Evolutionary conservation across 2,888 invertebrate genomes (phyloP), one percentile per base, ranked within the genome.

Genomic region (Polyploca ridens): DNA sequence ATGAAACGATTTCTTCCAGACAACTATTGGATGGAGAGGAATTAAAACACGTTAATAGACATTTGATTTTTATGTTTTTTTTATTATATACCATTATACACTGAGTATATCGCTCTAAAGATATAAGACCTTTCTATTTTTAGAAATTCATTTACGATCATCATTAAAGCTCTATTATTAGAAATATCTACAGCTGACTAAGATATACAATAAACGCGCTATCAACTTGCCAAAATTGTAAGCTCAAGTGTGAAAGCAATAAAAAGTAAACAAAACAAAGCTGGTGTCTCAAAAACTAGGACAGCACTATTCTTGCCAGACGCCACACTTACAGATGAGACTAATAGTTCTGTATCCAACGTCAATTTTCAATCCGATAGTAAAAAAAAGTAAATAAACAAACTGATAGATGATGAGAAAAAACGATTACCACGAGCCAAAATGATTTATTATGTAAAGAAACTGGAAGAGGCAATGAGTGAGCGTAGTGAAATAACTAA

Each of bases 341-440:
- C 81, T 73, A 82, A 83, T 84, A 75, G 76, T 74, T 74, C 75
- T 72, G 80, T 76, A 84, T 82, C 81, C 71, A 76, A 79, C 79
- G 81, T 84, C 81, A 82, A 85, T 87, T 86, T 83, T 77, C 76
- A 79, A 73, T 78, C 74, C 72, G 80, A 66, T 64, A 79, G 71
- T 78, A 90, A 91, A 91, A 54, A 91, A 90, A 85, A 71, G 80
- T 14, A 46, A 46, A n/a, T 86, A 89, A 88, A 88, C 85, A 90
- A 89, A 89, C 82, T 80, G 81, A 82, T 73, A 46, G 46, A 46
- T 46, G n/a, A 46, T 46, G n/a, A 46, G 44, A 83, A 86, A 88
- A 87, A 88, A 83, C 82, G 74, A 85, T 71, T 76, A 81, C 77
- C 82, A 83, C 80, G 78, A 82, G 79, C 81, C 77, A 84, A 78